A percentile compares a stretch with the other conserved stretches of the same genome.
Conservation (phyloP, 2,888 invertebrate genomes). For the Shargacucullia verbasci region DNA sequence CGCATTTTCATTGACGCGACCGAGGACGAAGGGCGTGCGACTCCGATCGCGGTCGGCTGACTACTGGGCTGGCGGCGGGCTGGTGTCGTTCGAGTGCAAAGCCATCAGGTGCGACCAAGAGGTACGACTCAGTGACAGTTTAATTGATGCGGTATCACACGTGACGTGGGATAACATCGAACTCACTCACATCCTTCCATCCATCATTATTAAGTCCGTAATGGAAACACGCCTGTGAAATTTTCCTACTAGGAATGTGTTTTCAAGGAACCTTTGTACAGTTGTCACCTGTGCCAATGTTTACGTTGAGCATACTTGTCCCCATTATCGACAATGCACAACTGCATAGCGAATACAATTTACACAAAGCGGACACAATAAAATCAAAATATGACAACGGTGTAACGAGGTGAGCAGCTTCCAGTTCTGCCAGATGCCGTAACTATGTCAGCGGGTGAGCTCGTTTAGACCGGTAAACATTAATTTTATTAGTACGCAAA, state of each 20-base stretch:
- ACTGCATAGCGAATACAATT: constrained; percentile 52
- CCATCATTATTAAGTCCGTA: constrained; percentile 36
- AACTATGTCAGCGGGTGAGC: constrained; percentile 51
- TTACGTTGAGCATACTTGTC: constrained; percentile 26
- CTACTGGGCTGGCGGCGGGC: constrained; percentile 69
- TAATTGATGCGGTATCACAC: constrained; percentile 71
- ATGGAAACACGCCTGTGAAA: constrained; percentile 17
- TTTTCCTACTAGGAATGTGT: constrained; percentile 21
- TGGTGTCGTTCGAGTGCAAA: constrained; percentile 62
- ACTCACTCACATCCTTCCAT: constrained; percentile 51
- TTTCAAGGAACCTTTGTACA: constrained; percentile 7
- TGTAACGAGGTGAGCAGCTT: constrained; percentile 47
- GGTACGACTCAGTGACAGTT: constrained; percentile 61
- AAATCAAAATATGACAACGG: constrained; percentile 50
- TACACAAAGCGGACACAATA: constrained; percentile 47
- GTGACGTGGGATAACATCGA: constrained; percentile 52
- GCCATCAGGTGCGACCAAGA: constrained; percentile 73
- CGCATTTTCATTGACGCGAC: constrained; percentile 60
- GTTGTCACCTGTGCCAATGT: constrained; percentile 12
- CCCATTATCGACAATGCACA: constrained; percentile 40
- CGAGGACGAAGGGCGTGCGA: constrained; percentile 78
- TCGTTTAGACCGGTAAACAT: constrained; percentile 25
- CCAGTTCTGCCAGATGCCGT: constrained; percentile 51
- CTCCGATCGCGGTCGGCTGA: constrained; percentile 72
- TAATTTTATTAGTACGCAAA: constrained; percentile 16